Conservation (phyloP, 2,888 invertebrate genomes). For the Azorinus chamasolen region DNA sequence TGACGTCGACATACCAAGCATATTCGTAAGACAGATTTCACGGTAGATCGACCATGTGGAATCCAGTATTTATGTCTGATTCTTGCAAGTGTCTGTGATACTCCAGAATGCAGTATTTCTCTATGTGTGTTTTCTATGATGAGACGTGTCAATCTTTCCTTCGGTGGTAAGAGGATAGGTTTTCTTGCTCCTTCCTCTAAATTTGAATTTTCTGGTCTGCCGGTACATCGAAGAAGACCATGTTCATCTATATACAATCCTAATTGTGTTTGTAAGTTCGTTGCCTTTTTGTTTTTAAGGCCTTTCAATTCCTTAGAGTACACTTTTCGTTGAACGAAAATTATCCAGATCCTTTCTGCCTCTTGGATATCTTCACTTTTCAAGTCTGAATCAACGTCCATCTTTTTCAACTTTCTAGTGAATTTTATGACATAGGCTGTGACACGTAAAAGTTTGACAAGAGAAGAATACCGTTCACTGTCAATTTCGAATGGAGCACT, state of each 20-base stretch:
- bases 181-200: constrained; percentile 13
- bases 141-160: constrained; percentile 17
- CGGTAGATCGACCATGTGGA: constrained; percentile 23
- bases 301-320: constrained; percentile 8
- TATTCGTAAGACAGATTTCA: constrained; percentile 7
- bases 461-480: constrained; percentile 6
- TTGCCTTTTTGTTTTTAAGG: constrained; percentile 6
- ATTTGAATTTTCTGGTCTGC: constrained; percentile 22
- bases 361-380: background rate
- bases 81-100: constrained; percentile 18
- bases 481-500: constrained; percentile 15
- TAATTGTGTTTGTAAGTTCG: constrained; percentile 28
- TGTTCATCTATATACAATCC: constrained; percentile 11
- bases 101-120: constrained; percentile 27
- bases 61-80: constrained; percentile 31
- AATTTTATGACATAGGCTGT: constrained; percentile 5
- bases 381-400: background rate
- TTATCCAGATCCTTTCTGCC: constrained; percentile 16
- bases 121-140: constrained; percentile 26
- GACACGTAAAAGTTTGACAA: constrained; percentile 10
- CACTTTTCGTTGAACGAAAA: constrained; percentile 3
- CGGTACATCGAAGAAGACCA: constrained; percentile 14
- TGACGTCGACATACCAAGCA: constrained; percentile 29
- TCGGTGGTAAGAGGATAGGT: constrained; percentile 25
- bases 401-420: background rate